Base-by-base conservation (phyloP, 2,113 vertebrate genomes). In the Verasper variegatus region DNA sequence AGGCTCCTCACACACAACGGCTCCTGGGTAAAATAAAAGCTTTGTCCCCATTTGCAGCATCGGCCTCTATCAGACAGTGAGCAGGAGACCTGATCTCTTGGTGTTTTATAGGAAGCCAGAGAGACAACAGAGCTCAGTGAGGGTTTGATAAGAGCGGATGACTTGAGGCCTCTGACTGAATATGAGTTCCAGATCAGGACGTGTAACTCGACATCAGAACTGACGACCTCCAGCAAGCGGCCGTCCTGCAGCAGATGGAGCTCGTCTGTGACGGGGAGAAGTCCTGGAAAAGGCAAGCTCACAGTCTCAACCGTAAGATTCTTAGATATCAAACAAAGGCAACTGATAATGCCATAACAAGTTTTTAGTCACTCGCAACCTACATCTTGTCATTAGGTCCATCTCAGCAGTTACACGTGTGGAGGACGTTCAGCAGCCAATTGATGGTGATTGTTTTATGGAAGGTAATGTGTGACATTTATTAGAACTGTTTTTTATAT, bases 161-260 rank as follows among this genome's bases (percentile, higher is more conserved):
- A 68, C 20, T 67, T 95, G 45, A 74, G 71, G 62, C 90, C 92
- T 45, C 59, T 93, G 64, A 89, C 79, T 0, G 64, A 75, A 4
- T 95, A 95, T 63, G 63, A 90, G 74, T 90, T 95, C 75, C 78
- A 93, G 72, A 62, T 94, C 26, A 92, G 78, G 79, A 80, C 83
- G 11, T 95, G 94, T 70, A 17, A 40, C n/a, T 27, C 1, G 4
- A 17, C 52, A 5, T n/a, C 56, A 60, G 54, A 10, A 20, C 49
- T 18, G 2, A 61, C 24, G 13, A 66, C 79, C 72, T 74, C 5
- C 23, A 40, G 49, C 47, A 11, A 63, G 0, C 76, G 13, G 27
- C 27, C 24, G 0, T 70, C 73, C 58, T 95, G 94, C 89, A 95
- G 95, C 68, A 74, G 71, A 68, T 95, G 95, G 94, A 95, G 94